A percentile compares a stretch with the other conserved stretches of the same genome.
Conservation (phyloP, 2,797 vertebrate genomes). For the Danio jaintianensis region DNA sequence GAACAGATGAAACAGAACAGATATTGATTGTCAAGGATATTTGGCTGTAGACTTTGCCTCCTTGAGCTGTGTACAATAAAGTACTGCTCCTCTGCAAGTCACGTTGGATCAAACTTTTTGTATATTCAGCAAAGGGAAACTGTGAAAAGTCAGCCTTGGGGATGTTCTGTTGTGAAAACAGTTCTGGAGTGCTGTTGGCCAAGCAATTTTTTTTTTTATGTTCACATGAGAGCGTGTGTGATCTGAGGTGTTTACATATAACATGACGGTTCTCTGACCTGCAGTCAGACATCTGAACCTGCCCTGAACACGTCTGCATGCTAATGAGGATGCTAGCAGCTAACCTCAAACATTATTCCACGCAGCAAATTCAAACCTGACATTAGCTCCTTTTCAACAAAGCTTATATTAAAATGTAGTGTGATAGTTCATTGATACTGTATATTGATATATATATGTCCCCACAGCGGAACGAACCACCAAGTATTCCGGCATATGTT, state of each 20-base stretch:
- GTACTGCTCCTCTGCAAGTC: constrained; percentile 1
- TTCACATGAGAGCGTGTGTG: neutral
- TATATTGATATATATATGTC: no score
- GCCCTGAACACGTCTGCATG: constrained; percentile 31
- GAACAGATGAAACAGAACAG: neutral
- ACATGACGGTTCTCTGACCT: constrained; percentile 43
- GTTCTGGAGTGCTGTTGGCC: neutral
- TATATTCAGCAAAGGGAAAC: neutral
- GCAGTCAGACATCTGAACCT: constrained; percentile 16
- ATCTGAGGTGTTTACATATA: constrained; percentile 44
- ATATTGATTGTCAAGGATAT: neutral
- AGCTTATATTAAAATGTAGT: no score
- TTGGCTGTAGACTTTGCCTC: neutral
- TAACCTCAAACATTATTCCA: neutral
- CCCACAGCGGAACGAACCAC: no score
- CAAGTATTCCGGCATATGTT: no score
- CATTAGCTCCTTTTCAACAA: no score
- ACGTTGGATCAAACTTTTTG: constrained; percentile 8
- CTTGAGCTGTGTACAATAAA: neutral
- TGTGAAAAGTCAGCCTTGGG: neutral
- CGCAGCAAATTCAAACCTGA: neutral
- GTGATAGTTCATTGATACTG: no score
- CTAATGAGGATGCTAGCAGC: constrained; percentile 23
- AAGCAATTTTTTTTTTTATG: constrained; percentile 31
- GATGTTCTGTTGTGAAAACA: constrained; percentile 44